These are phyloP conservation scores for Sphyrna mokarran DNA, from an alignment of 2,113 vertebrate species.

Conservation along the genomic window DNA sequence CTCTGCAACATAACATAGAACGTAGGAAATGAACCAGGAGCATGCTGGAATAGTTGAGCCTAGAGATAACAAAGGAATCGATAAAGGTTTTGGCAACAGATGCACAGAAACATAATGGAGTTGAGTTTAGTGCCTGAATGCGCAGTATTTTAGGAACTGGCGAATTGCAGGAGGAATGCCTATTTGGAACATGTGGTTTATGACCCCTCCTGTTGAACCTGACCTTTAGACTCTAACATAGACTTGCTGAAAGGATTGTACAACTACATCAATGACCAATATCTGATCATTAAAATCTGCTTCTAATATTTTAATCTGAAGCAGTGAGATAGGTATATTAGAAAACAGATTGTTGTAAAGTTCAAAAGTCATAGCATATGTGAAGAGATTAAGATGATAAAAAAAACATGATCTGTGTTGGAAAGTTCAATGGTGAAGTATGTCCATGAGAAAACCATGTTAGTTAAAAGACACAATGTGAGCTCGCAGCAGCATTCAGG, in stretches of 20 bases:
- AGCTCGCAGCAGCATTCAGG: neutral
- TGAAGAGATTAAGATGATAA: neutral
- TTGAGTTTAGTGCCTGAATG: neutral
- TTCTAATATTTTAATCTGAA: neutral
- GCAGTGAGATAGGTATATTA: neutral
- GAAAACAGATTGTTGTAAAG: neutral
- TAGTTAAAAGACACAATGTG: neutral
- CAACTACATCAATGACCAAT: neutral
- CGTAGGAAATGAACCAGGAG: no score
- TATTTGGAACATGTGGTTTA: neutral
- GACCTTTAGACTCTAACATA: no score
- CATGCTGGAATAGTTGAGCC: no score
- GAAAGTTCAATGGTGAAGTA: neutral
- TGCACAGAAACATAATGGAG: no score
- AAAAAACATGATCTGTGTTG: neutral
- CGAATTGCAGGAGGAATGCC: neutral
- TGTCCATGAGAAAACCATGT: neutral
- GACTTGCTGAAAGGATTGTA: neutral
- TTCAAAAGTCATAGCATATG: no score
- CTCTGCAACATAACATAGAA: no score
- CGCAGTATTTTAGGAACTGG: neutral
- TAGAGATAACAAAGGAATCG: no score
- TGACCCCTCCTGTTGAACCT: no score
- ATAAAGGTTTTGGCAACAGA: no score
- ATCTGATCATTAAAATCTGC: neutral